Base-by-base conservation (phyloP, 2,888 invertebrate genomes). In the Chloromyia formosa region DNA sequence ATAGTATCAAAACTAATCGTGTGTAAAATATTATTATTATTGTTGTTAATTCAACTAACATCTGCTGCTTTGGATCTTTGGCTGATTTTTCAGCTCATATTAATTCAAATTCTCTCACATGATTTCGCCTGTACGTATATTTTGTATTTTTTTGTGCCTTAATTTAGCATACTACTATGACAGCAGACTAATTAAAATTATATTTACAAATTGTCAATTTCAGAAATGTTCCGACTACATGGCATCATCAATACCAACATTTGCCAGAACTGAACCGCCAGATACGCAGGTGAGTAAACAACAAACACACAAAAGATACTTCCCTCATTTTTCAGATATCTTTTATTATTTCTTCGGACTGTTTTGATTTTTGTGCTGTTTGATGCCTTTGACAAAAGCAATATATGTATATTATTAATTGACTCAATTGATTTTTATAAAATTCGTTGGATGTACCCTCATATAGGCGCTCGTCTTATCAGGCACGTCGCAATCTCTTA, bases 181-280 rank as follows among this genome's bases (percentile, higher is more conserved):
- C 7, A 4, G 27, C 27, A n/a, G n/a, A n/a, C n/a, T n/a, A n/a
- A n/a, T 35, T 35, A 35, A 35, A 4, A 35, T 35, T 35, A 35
- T 35, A 35, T 35, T 35, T 35, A 35, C 27, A 35, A 35, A 35
- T 35, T 35, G 27, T 35, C 27, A 35, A 35, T 35, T 91, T 76
- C 89, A 97, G 96, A 96, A 94, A 94, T 97, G 97, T 87, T 93
- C 96, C 22, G 96, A 97, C 86, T 92, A 94, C 83, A 91, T 91
- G 85, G 94, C 95, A 18, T 96, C 96, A 53, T 88, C 89, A 78
- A 92, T 95, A 83, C 92, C 94, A 77, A 97, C 96, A 76, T 97
- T 97, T 86, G 96, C 96, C 54, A 89, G 97, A 82, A 94, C 97
- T 45, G 96, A 95, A 85, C 97, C 97, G 27, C 96, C 96, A 54